These are phyloP conservation scores for Iguana delicatissima DNA, from an alignment of 2,797 vertebrate genomes.

Conservation along the genomic window DNA sequence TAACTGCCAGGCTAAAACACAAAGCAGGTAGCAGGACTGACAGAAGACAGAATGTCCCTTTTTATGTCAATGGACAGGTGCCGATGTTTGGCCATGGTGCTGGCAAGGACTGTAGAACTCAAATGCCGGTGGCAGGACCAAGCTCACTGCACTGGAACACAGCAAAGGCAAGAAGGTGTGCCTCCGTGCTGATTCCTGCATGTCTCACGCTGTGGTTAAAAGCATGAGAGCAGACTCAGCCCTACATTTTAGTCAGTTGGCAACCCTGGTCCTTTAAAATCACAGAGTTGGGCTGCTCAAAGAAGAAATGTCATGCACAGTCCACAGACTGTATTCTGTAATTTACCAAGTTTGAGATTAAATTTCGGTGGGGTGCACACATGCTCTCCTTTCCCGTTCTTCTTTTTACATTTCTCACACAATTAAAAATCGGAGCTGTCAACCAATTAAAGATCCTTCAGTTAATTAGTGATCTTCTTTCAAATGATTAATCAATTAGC, in stretches of 20 bases:
- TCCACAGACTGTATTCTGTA: neutral
- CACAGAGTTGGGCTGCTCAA: fast-evolving
- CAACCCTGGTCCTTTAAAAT: neutral
- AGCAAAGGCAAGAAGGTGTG: too few relatives aligned
- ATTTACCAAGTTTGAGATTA: too few relatives aligned
- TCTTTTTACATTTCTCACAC: neutral
- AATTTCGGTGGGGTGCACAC: neutral
- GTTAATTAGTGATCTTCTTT: conserved; percentile 44
- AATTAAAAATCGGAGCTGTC: conserved; percentile 28
- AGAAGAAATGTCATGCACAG: too few relatives aligned
- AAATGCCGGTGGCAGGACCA: too few relatives aligned
- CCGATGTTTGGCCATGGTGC: too few relatives aligned
- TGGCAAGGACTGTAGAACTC: too few relatives aligned
- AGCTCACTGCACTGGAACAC: neutral
- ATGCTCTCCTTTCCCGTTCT: neutral
- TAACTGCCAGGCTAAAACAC: too few relatives aligned
- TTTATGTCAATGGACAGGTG: too few relatives aligned
- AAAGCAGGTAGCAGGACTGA: too few relatives aligned
- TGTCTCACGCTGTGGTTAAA: neutral
- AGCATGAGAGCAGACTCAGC: too few relatives aligned
- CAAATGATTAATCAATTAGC: conserved; percentile 54
- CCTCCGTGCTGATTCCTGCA: too few relatives aligned
- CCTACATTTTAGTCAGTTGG: neutral
- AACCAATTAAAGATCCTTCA: conserved; percentile 1
- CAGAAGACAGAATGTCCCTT: too few relatives aligned